Base-by-base conservation (phyloP, 1,140 invertebrate species). In the Zaprionus tsacasi region DNA sequence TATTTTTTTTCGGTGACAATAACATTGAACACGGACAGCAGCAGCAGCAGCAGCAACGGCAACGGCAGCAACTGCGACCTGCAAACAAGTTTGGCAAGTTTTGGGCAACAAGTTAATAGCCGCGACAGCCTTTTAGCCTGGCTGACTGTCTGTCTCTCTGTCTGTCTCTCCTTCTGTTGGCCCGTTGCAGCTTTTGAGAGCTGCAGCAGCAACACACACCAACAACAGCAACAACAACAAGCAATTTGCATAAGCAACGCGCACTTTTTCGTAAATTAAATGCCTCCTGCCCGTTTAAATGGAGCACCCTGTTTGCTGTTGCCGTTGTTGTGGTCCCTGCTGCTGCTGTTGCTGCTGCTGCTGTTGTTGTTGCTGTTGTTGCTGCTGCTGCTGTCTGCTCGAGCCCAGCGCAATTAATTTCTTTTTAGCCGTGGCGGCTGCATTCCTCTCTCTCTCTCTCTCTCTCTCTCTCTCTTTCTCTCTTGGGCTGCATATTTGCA, bases 201-300 rank as follows among this genome's bases (percentile, higher is more conserved):
- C 77, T 64, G 17, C 59, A 57, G 17, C 69, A 69, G 69, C 65
- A 76, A 21, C 66, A 80, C 60, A 59, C 33, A 69, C 38, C 52
- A 63, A 56, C 55, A 82, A 38, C 80, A 71, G 61, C 74, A 74
- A 6, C 80, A 78, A 63, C 82, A 86, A 79, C 82, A 85, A 82
- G 85, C 82, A 89, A 89, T 89, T 89, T 89, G 85, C 85, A 89
- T 89, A 89, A 81, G 86, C 86, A 89, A 89, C 86, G 85, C 85
- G 85, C 85, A 89, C 81, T 89, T 89, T 89, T 89, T 89, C 81
- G 85, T 88, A 88, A 88, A 88, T 88, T 88, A 88, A 88, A 88
- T 88, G 85, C 81, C 83, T 72, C 73, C 69, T 75, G 77, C 69
- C 70, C 83, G 68, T 71, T 74, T 83, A 87, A 89, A 87, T 87